Percentiles rank a stretch among this genome's conserved stretches.
phyloP scores from a whole-genome alignment of 2,888 invertebrate genomes.

The Conchocele bisecta region DNA sequence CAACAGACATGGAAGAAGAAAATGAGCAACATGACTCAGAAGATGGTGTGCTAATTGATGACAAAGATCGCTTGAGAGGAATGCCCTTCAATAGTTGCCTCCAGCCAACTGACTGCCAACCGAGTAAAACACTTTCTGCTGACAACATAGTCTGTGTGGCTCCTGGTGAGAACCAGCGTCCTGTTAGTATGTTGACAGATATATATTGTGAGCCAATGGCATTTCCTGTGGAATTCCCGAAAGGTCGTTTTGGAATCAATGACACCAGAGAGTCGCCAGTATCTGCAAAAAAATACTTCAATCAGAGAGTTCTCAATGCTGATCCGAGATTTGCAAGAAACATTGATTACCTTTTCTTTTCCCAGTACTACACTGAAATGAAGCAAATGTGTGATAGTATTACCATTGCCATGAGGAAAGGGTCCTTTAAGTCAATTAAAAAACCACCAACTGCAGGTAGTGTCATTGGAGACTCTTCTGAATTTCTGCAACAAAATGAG shows the following conservation, averaged over 20 bases:
- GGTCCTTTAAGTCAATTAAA: background rate
- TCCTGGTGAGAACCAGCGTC: constrained; percentile 39
- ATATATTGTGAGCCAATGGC: background rate
- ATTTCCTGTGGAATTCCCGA: constrained; percentile 18
- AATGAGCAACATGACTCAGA: background rate
- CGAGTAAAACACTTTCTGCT: too few relatives aligned
- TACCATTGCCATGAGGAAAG: constrained; percentile 6
- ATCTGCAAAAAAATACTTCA: background rate
- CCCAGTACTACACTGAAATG: background rate
- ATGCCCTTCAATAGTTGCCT: constrained; percentile 30
- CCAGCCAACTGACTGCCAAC: constrained; percentile 34
- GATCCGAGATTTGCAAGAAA: constrained; percentile 9
- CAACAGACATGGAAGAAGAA: background rate
- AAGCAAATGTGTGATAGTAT: constrained; percentile 13
- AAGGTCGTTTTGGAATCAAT: constrained; percentile 9
- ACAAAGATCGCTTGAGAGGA: background rate
- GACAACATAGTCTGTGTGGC: constrained; percentile 37
- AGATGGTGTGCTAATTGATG: background rate
- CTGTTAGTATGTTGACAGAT: constrained; percentile 21
- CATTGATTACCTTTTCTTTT: background rate
- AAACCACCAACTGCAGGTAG: constrained; percentile 16
- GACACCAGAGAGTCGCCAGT: background rate
- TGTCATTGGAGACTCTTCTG: constrained; percentile 3
- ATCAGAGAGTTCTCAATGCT: background rate
- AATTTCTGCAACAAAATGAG: constrained; percentile 14